A percentile compares a stretch with the other conserved stretches of the same genome.
These are phyloP conservation scores for Drosophila austrosaltans DNA, from an alignment of 2,888 invertebrate species.

Conservation along the genomic window DNA sequence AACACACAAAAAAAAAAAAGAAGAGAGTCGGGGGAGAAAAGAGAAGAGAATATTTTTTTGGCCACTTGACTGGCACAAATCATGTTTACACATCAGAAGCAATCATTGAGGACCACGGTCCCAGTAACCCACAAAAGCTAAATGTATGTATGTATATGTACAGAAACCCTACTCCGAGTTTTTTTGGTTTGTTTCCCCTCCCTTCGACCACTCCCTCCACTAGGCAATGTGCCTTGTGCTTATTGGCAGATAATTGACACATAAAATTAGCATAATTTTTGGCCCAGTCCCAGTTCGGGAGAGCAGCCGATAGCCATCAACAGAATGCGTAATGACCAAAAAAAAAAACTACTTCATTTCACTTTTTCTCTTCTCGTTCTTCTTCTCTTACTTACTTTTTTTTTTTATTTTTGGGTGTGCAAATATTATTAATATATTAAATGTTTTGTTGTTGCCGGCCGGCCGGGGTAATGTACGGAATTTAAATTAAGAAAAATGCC, in stretches of 20 bases:
- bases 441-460: slow-evolving; percentile 29
- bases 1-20: slow-evolving; percentile 26
- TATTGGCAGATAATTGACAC: slow-evolving; percentile 83
- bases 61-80: slow-evolving; percentile 69
- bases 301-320: slow-evolving; percentile 61
- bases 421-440: slow-evolving; percentile 52
- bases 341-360: slow-evolving; percentile 62
- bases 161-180: slow-evolving; percentile 1
- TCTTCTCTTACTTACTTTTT: slow-evolving; percentile 18
- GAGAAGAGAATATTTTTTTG: slow-evolving; percentile 24
- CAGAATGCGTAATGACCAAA: slow-evolving; percentile 70
- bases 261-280: slow-evolving; percentile 82
- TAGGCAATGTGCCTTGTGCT: slow-evolving; percentile 49
- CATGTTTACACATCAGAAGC: slow-evolving; percentile 71
- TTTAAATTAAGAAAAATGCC: slow-evolving; percentile 73
- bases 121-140: slow-evolving; percentile 44
- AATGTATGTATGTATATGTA: neutral
- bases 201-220: slow-evolving; percentile 10
- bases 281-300: slow-evolving; percentile 60
- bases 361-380: slow-evolving; percentile 53
- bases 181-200: neutral
- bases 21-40: slow-evolving; percentile 12
- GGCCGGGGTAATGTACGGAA: slow-evolving; percentile 54
- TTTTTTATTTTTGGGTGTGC: slow-evolving; percentile 29
- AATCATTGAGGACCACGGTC: slow-evolving; percentile 29